Percentiles rank a stretch among this genome's conserved stretches.
Conservation (phyloP, 2,113 vertebrate genomes). For the Verasper variegatus region DNA sequence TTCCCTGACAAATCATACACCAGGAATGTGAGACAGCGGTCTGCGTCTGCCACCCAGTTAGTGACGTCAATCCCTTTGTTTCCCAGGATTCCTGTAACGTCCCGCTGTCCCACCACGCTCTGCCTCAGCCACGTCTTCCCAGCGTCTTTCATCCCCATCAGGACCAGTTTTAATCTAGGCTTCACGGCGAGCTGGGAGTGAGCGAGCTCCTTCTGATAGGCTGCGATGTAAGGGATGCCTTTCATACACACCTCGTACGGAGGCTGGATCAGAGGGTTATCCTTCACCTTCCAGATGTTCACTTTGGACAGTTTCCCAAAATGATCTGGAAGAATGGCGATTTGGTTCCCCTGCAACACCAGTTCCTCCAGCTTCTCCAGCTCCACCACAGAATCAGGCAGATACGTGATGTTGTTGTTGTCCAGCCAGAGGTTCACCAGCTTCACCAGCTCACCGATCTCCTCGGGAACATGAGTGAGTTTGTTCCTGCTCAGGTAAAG, state of each 20-base stretch:
- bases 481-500: conserved; percentile 95
- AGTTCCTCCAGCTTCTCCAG: conserved; percentile 92
- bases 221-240: conserved; percentile 96
- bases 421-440: conserved; percentile 97
- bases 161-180: conserved; percentile 93
- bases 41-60: conserved; percentile 91
- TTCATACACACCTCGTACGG: conserved; percentile 99
- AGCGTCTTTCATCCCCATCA: conserved; percentile 88
- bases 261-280: conserved; percentile 97
- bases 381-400: conserved; percentile 93
- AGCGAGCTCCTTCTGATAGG: conserved; percentile 96
- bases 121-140: conserved; percentile 90
- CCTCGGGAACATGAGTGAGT: conserved; percentile 87
- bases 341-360: conserved; percentile 97
- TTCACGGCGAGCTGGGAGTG: conserved; percentile 90
- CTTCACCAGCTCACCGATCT: conserved; percentile 83
- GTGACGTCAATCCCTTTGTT: conserved; percentile 91
- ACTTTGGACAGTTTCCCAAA: conserved; percentile 93
- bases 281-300: conserved; percentile 98
- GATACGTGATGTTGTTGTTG: conserved; percentile 92
- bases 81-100: conserved; percentile 45
- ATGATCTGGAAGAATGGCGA: conserved; percentile 95
- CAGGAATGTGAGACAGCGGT: conserved; percentile 88
- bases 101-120: conserved; percentile 80
- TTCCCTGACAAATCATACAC: conserved; percentile 94